phyloP scores from a whole-genome alignment of 2,888 invertebrate species.

The Clostera curtula region DNA sequence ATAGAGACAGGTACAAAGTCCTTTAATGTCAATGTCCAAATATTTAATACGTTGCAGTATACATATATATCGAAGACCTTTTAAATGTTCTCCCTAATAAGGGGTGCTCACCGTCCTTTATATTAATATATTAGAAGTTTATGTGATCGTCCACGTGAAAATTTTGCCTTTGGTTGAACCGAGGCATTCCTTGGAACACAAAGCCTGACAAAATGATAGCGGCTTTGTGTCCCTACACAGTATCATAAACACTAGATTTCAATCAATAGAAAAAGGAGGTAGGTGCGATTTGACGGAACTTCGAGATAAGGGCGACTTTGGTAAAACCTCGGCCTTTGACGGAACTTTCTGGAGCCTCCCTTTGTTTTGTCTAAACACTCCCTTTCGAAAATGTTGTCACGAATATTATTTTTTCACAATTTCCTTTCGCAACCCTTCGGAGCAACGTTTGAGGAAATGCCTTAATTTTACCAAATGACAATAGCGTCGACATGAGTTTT shows the following conservation, averaged over 20 bases:
- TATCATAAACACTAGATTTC: slow-evolving; percentile 26
- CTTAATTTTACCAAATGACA: slow-evolving; percentile 7
- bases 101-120: slow-evolving; percentile 5
- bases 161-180: slow-evolving; percentile 9
- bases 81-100: slow-evolving; percentile 4
- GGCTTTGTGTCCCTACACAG: slow-evolving; percentile 7
- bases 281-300: slow-evolving; percentile 52
- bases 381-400: slow-evolving; percentile 45
- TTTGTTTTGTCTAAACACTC: slow-evolving; percentile 52
- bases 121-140: slow-evolving; percentile 18
- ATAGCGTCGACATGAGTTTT: slow-evolving; percentile 10
- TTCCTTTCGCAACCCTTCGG: slow-evolving; percentile 33
- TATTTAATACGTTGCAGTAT: too few relatives aligned
- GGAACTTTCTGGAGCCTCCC: slow-evolving; percentile 40
- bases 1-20: too few relatives aligned
- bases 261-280: slow-evolving; percentile 50
- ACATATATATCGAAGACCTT: too few relatives aligned
- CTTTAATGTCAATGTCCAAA: too few relatives aligned
- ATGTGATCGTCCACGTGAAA: slow-evolving; percentile 17
- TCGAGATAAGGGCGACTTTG: slow-evolving; percentile 51
- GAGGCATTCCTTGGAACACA: slow-evolving; percentile 6
- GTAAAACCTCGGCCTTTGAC: slow-evolving; percentile 34
- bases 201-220: slow-evolving; percentile 3
- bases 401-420: slow-evolving; percentile 42
- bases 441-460: slow-evolving; percentile 37